These are phyloP conservation scores for Poeciliopsis paucimaculata DNA, from an alignment of 2,797 vertebrate genomes.

Conservation along the genomic window DNA sequence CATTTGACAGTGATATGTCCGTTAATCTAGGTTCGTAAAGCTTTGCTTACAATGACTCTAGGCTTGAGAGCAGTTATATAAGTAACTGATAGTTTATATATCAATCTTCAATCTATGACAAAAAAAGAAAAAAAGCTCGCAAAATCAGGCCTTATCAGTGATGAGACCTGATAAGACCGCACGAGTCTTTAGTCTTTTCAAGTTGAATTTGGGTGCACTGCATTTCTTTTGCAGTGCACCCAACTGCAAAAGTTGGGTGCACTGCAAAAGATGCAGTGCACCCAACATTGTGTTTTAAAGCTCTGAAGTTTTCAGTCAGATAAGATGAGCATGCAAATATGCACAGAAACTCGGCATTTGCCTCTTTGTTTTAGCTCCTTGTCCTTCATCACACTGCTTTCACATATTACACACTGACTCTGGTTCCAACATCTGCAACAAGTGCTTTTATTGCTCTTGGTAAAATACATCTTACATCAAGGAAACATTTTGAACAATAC, in stretches of 20 bases:
- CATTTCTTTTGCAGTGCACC: background rate
- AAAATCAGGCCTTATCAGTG: background rate
- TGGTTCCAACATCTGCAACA: slow-evolving; percentile 37
- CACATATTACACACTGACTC: background rate
- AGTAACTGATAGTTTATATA: background rate
- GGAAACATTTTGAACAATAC: slow-evolving; percentile 66
- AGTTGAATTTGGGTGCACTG: background rate
- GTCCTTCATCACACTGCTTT: background rate
- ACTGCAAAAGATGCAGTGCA: no score
- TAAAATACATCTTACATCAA: slow-evolving; percentile 70
- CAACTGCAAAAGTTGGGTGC: no score
- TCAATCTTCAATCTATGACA: background rate
- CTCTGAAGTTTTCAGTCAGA: background rate
- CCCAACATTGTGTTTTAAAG: no score
- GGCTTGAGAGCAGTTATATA: background rate
- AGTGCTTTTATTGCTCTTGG: slow-evolving; percentile 75
- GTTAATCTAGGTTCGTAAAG: background rate
- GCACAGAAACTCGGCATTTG: background rate
- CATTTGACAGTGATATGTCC: background rate
- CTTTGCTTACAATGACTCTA: background rate
- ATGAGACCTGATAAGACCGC: no score
- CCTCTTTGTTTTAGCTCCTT: background rate
- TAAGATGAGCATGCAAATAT: background rate
- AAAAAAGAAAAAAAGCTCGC: background rate
- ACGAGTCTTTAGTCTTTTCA: background rate